Base-by-base conservation (phyloP, 2,888 invertebrate species). In the Clusia tigrina region DNA sequence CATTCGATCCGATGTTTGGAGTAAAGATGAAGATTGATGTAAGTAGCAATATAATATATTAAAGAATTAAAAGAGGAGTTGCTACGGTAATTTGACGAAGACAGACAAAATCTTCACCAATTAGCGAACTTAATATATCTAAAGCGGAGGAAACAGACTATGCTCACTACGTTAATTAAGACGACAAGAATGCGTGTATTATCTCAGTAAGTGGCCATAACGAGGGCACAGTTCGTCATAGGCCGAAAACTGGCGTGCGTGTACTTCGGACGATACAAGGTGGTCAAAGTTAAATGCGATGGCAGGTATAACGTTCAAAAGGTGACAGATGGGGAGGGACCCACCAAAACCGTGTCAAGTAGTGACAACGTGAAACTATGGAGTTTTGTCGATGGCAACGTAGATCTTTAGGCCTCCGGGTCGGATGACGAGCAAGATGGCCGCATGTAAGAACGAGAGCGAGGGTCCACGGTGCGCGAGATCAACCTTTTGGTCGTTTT, bases 1-100 rank as follows among this genome's bases (percentile, higher is more conserved):
- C 54, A 6, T 64, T 64, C 37, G 61, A 64, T 42, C n/a, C 59
- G 3, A 23, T 64, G 58, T 61, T 64, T 42, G 64, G 55, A 1
- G 52, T 55, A 12, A 62, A 59, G 38, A 58, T 64, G 58, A 58
- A 24, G 32, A 37, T 25, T 22, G 25, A 25, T 9, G 17, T 20
- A 17, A 38, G 20, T 10, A 23, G 10, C 12, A 20, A 58, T 15
- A 3, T 60, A n/a, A 23, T 64, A 17, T n/a, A 22, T 1, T 23
- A 53, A n/a, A n/a, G n/a, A n/a, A 18, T 37, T 57, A 17, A 26
- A 52, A 17, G 32, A 57, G 20, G 54, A 64, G 46, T 42, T 42
- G 9, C 15, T 42, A 17, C 3, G 3, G 9, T 3, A 10, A n/a
- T 42, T 42, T 17, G 42, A 42, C 42, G 42, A 42, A 42, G n/a